A percentile compares a stretch with the other conserved stretches of the same genome.
These are phyloP conservation scores for Halictus ligatus DNA, from an alignment of 2,888 invertebrate genomes.

Conservation along the genomic window DNA sequence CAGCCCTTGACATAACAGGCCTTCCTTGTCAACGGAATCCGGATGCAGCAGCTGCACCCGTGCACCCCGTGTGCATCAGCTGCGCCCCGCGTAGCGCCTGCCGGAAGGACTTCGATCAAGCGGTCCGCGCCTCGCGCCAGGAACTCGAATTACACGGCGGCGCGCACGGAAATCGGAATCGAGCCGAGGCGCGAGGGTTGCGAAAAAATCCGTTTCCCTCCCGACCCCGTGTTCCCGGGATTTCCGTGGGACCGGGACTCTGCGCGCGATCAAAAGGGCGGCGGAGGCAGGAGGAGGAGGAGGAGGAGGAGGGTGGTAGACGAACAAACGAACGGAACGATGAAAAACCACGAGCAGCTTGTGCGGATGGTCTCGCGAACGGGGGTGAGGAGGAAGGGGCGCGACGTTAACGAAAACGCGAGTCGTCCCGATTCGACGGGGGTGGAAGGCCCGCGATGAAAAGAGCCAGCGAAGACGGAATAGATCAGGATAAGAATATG, in stretches of 20 bases:
- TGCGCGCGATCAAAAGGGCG: not conserved
- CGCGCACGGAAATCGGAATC: slow-evolving; percentile 32
- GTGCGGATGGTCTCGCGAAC: not conserved
- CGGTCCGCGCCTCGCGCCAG: not conserved
- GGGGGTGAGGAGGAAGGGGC: not conserved
- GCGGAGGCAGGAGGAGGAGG: not conserved
- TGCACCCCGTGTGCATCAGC: not conserved
- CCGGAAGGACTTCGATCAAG: slow-evolving; percentile 27
- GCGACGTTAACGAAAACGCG: not conserved
- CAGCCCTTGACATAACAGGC: slow-evolving; percentile 48
- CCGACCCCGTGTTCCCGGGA: slow-evolving; percentile 18
- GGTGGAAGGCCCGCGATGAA: not conserved
- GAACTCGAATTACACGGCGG: slow-evolving; percentile 33
- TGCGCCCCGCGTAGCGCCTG: not conserved
- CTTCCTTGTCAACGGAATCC: slow-evolving; percentile 45
- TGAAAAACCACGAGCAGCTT: slow-evolving; percentile 2
- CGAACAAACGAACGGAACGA: not conserved
- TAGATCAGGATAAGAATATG: not conserved
- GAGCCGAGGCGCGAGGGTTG: slow-evolving; percentile 10
- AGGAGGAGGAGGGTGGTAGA: not conserved
- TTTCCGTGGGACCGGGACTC: slow-evolving; percentile 4
- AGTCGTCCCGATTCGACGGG: not conserved
- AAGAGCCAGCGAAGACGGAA: not conserved
- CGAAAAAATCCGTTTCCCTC: slow-evolving; percentile 39
- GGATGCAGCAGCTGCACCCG: slow-evolving; percentile 15